phyloP scores from a whole-genome alignment of 2,888 invertebrate species.

The Pycnomerus fuliginosus region DNA sequence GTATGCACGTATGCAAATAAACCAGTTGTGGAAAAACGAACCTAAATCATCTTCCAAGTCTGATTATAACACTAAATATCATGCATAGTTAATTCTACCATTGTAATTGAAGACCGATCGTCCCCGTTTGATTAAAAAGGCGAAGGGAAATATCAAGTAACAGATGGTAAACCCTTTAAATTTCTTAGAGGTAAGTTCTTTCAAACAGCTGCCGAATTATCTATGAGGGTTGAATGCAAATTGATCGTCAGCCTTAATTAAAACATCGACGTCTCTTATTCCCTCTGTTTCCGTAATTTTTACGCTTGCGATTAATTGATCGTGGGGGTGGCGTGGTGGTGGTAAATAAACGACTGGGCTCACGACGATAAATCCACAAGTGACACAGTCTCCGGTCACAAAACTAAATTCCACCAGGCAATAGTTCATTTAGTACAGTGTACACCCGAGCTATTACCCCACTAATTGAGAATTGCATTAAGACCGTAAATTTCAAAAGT shows the following conservation, averaged over 20 bases:
- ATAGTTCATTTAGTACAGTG: slow-evolving; percentile 51
- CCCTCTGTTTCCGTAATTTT: neutral
- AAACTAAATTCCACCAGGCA: slow-evolving; percentile 50
- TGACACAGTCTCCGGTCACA: slow-evolving; percentile 46
- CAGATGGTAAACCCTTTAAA: slow-evolving; percentile 26
- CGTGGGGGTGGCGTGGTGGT: slow-evolving; percentile 10
- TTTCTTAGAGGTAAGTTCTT: slow-evolving; percentile 21
- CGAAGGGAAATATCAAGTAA: slow-evolving; percentile 23
- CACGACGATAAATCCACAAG: slow-evolving; percentile 38
- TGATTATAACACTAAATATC: slow-evolving; percentile 31
- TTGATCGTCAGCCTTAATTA: slow-evolving; percentile 20
- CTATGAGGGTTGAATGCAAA: slow-evolving; percentile 25
- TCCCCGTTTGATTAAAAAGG: slow-evolving; percentile 18
- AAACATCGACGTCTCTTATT: slow-evolving; percentile 10
- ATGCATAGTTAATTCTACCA: slow-evolving; percentile 35
- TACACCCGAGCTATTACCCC: slow-evolving; percentile 62
- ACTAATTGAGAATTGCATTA: slow-evolving; percentile 70
- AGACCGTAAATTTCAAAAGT: slow-evolving; percentile 62
- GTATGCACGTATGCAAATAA: slow-evolving; percentile 36
- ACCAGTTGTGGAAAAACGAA: no score
- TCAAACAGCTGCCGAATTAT: slow-evolving; percentile 26
- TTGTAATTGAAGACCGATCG: slow-evolving; percentile 21
- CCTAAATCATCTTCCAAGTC: no score
- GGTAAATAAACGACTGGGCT: slow-evolving; percentile 31
- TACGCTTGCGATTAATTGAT: neutral